These are phyloP conservation scores for Trimorus sp. DNA, from an alignment of 2,888 invertebrate genomes.

Conservation along the genomic window DNA sequence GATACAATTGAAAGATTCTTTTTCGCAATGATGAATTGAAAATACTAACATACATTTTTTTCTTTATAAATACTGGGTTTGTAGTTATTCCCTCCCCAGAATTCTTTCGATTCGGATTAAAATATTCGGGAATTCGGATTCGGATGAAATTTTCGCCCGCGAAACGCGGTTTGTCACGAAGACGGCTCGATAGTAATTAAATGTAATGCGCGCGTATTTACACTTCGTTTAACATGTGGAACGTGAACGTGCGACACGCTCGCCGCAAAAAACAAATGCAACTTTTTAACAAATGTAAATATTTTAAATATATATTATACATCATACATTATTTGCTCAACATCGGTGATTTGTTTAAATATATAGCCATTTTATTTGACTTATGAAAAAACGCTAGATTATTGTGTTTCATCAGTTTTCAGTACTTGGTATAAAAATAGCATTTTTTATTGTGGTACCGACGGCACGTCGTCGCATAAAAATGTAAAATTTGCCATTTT, in stretches of 20 bases:
- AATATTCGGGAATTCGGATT: slow-evolving; percentile 37
- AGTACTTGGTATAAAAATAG: slow-evolving; percentile 61
- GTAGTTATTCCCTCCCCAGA: slow-evolving; percentile 48
- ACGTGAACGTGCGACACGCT: background rate
- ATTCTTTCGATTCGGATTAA: slow-evolving; percentile 39
- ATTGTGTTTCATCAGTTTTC: slow-evolving; percentile 44
- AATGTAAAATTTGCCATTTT: slow-evolving; percentile 39
- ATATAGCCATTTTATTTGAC: slow-evolving; percentile 45
- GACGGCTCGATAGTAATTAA: background rate
- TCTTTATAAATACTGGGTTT: background rate
- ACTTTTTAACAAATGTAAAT: slow-evolving; percentile 19
- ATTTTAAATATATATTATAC: background rate
- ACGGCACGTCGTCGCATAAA: slow-evolving; percentile 37
- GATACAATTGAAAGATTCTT: too few relatives aligned
- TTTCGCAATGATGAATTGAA: too few relatives aligned
- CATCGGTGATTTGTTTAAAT: slow-evolving; percentile 29
- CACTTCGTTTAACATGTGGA: slow-evolving; percentile 14
- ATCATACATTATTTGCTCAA: slow-evolving; percentile 23
- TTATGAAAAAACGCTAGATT: slow-evolving; percentile 46
- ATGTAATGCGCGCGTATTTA: slow-evolving; percentile 1
- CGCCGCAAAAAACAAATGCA: background rate
- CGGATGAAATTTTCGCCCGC: background rate
- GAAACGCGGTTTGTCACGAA: slow-evolving; percentile 1
- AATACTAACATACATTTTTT: too few relatives aligned
- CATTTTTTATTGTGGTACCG: slow-evolving; percentile 54